Conservation (phyloP, 2,797 vertebrate genomes). For the Thalassophryne amazonica region DNA sequence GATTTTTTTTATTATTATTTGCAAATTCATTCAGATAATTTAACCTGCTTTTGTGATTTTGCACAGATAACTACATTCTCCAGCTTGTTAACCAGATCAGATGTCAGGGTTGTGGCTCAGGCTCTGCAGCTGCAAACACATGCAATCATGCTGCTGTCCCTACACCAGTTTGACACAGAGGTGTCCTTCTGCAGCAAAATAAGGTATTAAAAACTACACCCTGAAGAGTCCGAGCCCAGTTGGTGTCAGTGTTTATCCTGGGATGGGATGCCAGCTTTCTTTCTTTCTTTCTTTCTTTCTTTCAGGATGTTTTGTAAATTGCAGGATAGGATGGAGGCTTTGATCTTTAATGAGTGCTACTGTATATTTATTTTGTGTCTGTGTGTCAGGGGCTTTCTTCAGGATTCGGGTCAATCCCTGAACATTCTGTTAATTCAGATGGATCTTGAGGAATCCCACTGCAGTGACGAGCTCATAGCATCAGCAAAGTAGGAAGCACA, state of each 20-base stretch:
- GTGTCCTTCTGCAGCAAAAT: slow-evolving; percentile 77
- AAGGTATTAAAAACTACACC: slow-evolving; percentile 42
- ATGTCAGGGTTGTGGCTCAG: slow-evolving; percentile 54
- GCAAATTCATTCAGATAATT: not conserved
- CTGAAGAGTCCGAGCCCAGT: too few relatives aligned
- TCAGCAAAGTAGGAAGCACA: slow-evolving; percentile 73
- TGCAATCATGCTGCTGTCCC: slow-evolving; percentile 67
- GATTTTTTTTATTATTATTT: not conserved
- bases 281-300: too few relatives aligned
- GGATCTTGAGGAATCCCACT: slow-evolving; percentile 75
- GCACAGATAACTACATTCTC: slow-evolving; percentile 77
- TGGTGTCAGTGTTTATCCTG: too few relatives aligned
- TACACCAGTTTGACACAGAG: slow-evolving; percentile 83
- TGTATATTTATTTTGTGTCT: too few relatives aligned
- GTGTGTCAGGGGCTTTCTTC: slow-evolving; percentile 61
- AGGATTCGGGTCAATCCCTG: slow-evolving; percentile 22
- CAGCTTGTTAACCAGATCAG: slow-evolving; percentile 73
- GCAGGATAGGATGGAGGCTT: too few relatives aligned
- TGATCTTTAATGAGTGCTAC: too few relatives aligned
- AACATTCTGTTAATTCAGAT: slow-evolving; percentile 74
- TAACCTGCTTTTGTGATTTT: slow-evolving; percentile 6
- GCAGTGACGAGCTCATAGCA: slow-evolving; percentile 76
- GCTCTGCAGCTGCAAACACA: slow-evolving; percentile 52
- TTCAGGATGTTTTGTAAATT: too few relatives aligned
- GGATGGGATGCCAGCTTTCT: too few relatives aligned